These are phyloP conservation scores for Dascyllus trimaculatus DNA, from an alignment of 2,113 vertebrate species.

Conservation along the genomic window DNA sequence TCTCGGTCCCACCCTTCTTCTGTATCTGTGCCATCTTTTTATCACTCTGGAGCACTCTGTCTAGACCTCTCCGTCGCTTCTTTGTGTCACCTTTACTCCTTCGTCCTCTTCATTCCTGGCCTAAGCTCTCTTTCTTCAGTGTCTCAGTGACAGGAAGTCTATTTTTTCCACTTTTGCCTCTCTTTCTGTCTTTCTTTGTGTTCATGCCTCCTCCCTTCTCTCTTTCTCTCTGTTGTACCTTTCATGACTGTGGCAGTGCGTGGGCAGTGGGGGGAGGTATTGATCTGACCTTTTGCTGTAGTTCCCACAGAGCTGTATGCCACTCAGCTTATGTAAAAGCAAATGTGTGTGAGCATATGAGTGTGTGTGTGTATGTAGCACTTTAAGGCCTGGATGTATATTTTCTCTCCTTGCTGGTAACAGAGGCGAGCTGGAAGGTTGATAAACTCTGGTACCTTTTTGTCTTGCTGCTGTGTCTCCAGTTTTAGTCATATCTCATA, in stretches of 20 bases:
- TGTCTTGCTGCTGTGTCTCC: neutral
- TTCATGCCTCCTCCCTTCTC: neutral
- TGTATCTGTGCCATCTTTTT: constrained; percentile 46
- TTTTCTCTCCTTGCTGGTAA: constrained; percentile 16
- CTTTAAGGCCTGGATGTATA: constrained; percentile 52
- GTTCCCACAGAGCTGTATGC: constrained; percentile 52
- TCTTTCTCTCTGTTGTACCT: neutral
- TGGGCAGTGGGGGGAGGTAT: constrained; percentile 54
- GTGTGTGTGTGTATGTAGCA: constrained; percentile 37
- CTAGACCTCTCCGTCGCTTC: constrained; percentile 28
- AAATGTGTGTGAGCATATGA: constrained; percentile 31
- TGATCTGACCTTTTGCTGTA: constrained; percentile 60
- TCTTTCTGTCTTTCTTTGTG: neutral
- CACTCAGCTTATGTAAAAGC: constrained; percentile 51
- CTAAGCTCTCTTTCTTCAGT: constrained; percentile 1
- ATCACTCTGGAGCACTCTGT: constrained; percentile 40
- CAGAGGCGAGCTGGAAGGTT: constrained; percentile 8
- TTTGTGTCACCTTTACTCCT: constrained; percentile 4
- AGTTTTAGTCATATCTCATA: neutral
- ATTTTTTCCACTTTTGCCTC: neutral
- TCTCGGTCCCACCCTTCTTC: constrained; percentile 22
- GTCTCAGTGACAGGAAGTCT: constrained; percentile 3
- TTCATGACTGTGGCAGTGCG: constrained; percentile 47
- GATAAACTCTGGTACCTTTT: neutral
- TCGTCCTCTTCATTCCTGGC: constrained; percentile 6